Conservation (phyloP, 2,113 vertebrate species). For the Struthidea cinerea region DNA sequence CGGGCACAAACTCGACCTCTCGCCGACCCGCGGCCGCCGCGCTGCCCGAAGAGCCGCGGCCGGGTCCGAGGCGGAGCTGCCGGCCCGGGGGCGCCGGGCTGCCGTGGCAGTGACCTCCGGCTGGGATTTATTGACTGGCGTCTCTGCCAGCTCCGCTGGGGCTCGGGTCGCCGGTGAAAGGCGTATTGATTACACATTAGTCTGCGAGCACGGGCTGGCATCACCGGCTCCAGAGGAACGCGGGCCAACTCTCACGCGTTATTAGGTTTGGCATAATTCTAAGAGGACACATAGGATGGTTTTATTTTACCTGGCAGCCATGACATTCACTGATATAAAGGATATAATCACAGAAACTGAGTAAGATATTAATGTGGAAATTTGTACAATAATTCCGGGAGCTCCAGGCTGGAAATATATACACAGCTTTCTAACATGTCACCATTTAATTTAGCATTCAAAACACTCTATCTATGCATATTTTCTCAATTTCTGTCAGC, state of each 20-base stretch:
- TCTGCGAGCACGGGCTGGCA: constrained; percentile 26
- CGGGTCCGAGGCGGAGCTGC: background rate
- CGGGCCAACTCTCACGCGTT: background rate
- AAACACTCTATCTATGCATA: background rate
- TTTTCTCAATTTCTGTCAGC: constrained; percentile 39
- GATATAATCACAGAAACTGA: constrained; percentile 53
- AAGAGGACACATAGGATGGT: constrained; percentile 25
- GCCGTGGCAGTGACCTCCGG: constrained; percentile 9
- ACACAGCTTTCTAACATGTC: background rate
- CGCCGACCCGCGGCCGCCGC: background rate
- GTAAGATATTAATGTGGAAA: constrained; percentile 38
- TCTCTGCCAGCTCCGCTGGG: constrained; percentile 7
- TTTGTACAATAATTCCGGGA: constrained; percentile 9
- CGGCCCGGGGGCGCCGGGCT: background rate
- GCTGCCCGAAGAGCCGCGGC: background rate
- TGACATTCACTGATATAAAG: constrained; percentile 63
- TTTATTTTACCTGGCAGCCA: constrained; percentile 62
- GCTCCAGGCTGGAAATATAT: constrained; percentile 20
- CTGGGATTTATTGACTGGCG: constrained; percentile 21
- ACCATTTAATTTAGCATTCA: constrained; percentile 38
- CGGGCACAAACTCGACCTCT: constrained; percentile 50
- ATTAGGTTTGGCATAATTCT: constrained; percentile 58
- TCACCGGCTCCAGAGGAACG: background rate
- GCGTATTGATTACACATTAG: constrained; percentile 64
- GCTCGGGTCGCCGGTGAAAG: constrained; percentile 23